Percentiles rank a stretch among this genome's conserved stretches.
Conservation (phyloP, 2,888 invertebrate genomes). For the Thymelicus sylvestris region DNA sequence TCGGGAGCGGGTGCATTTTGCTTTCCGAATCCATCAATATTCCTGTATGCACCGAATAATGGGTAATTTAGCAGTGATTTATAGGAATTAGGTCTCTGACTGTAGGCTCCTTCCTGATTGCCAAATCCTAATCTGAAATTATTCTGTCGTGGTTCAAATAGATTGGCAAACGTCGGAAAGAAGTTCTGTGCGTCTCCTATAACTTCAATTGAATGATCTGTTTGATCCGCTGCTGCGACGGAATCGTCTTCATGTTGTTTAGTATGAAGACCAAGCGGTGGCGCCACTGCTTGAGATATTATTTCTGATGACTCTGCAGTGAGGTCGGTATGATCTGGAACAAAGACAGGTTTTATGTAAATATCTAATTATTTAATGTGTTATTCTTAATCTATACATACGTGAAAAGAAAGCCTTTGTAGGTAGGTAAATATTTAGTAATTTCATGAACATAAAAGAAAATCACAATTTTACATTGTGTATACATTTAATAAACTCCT, state of each 20-base stretch:
- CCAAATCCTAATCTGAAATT: constrained; percentile 85
- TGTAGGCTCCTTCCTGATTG: constrained; percentile 85
- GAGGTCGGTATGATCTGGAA: constrained; percentile 76
- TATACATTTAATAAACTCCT: too few species aligned
- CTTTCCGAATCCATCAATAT: constrained; percentile 70
- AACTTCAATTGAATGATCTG: constrained; percentile 82
- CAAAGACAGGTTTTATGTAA: constrained; percentile 44
- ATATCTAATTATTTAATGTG: not conserved
- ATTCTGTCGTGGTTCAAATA: constrained; percentile 84
- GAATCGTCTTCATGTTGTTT: constrained; percentile 55
- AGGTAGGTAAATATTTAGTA: too few species aligned
- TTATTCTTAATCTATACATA: not conserved
- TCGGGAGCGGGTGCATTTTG: constrained; percentile 67
- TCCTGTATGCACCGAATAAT: constrained; percentile 70
- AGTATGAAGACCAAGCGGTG: constrained; percentile 59
- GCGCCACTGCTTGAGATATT: constrained; percentile 72
- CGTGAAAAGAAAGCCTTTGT: too few species aligned
- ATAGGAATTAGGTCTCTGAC: constrained; percentile 84
- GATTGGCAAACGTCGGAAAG: constrained; percentile 90
- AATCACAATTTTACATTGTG: too few species aligned
- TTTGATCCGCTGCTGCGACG: constrained; percentile 60
- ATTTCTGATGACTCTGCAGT: constrained; percentile 79
- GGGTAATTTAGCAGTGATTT: constrained; percentile 77
- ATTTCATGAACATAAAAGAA: too few species aligned
- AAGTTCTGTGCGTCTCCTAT: constrained; percentile 87